phyloP scores from a whole-genome alignment of 1,140 invertebrate genomes.

The Drosophila subpulchrella region DNA sequence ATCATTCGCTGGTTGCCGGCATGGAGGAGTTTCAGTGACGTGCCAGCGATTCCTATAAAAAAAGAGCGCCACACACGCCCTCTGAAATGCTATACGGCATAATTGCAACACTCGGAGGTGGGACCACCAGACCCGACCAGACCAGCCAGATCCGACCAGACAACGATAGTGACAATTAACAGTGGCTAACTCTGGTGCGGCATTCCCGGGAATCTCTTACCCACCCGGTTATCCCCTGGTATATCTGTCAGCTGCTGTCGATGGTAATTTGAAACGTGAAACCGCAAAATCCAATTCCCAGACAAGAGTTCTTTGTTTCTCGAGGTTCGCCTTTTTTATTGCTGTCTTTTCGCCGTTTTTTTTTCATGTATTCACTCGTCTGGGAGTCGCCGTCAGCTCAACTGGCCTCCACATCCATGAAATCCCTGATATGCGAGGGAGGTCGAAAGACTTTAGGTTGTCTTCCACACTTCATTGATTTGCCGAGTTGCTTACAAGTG shows the following conservation, averaged over 20 bases:
- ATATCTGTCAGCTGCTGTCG: conserved; percentile 72
- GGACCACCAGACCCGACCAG: conserved; percentile 10
- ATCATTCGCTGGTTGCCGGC: conserved; percentile 32
- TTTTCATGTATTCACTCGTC: conserved; percentile 17
- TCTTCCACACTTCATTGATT: conserved; percentile 80
- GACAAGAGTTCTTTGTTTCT: conserved; percentile 62
- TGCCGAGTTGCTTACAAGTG: conserved; percentile 80
- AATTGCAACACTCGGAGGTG: conserved; percentile 52
- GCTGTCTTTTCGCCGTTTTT: conserved; percentile 32
- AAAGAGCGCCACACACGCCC: conserved; percentile 45
- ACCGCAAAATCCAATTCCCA: conserved; percentile 83
- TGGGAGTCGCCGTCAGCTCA: conserved; percentile 15
- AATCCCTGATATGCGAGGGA: conserved; percentile 4
- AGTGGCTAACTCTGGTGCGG: conserved; percentile 66
- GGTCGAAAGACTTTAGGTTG: conserved; percentile 49
- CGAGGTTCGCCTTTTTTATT: conserved; percentile 31
- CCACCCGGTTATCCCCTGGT: conserved; percentile 19
- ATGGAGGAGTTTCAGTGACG: neutral
- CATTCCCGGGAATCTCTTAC: conserved; percentile 24
- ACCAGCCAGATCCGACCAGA: conserved; percentile 28
- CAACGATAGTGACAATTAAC: conserved; percentile 80
- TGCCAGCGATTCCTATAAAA: conserved; percentile 16
- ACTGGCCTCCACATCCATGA: neutral
- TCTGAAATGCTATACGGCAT: conserved; percentile 63
- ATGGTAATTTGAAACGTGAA: conserved; percentile 82